phyloP scores from a whole-genome alignment of 2,888 invertebrate species.

The Tipula lateralis region DNA sequence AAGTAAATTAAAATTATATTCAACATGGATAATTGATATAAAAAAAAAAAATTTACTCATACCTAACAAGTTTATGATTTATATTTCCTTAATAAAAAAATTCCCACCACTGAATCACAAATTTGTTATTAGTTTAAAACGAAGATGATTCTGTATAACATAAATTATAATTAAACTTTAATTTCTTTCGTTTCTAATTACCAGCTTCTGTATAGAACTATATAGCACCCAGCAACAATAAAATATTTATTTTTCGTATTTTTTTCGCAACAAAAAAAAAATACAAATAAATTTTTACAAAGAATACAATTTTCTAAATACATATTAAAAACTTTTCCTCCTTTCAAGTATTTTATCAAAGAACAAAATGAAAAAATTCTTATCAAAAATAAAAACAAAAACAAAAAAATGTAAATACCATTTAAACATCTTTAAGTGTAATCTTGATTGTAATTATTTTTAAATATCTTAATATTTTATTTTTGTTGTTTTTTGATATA shows the following conservation, averaged over 20 bases:
- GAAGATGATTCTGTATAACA: not conserved
- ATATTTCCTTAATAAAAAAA: not conserved
- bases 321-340: not conserved
- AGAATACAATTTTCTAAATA: not conserved
- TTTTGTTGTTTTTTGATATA: not conserved
- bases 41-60: not conserved
- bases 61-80: too few species aligned
- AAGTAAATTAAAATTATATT: not conserved
- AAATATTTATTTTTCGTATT: not conserved
- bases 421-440: slow-evolving; percentile 24
- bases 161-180: not conserved
- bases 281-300: not conserved
- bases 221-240: not conserved
- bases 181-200: not conserved
- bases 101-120: not conserved
- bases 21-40: too few species aligned
- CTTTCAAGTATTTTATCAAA: not conserved
- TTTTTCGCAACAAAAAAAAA: not conserved
- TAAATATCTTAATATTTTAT: not conserved
- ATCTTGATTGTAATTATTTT: slow-evolving; percentile 11
- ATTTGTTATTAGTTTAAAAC: not conserved
- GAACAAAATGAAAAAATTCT: not conserved
- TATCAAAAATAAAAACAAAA: not conserved
- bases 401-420: not conserved
- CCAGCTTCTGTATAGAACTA: not conserved